Percentiles rank a stretch among this genome's conserved stretches.
phyloP scores from a whole-genome alignment of 2,797 vertebrate species.

The Diplodus puntazzo region DNA sequence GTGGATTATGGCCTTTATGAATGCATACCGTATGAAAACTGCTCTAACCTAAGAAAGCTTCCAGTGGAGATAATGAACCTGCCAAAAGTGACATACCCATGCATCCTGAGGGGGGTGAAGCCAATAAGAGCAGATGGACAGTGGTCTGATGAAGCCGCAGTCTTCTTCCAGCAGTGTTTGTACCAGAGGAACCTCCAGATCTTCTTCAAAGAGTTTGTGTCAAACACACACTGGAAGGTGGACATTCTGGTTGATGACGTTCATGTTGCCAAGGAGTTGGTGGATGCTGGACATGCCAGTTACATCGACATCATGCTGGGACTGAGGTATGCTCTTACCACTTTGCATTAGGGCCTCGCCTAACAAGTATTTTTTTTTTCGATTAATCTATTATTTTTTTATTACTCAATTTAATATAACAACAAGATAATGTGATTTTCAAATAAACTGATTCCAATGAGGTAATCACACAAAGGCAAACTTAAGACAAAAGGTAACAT shows the following conservation, averaged over 20 bases:
- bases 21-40: constrained; percentile 72
- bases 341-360: background rate
- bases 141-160: constrained; percentile 87
- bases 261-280: constrained; percentile 82
- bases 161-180: constrained; percentile 86
- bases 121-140: constrained; percentile 72
- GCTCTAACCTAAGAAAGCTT: constrained; percentile 82
- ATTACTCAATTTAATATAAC: too few species aligned
- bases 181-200: constrained; percentile 83
- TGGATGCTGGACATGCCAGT: constrained; percentile 78
- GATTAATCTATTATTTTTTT: too few species aligned
- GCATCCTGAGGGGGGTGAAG: constrained; percentile 82
- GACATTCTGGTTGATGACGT: constrained; percentile 79
- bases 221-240: constrained; percentile 84
- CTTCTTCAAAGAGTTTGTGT: constrained; percentile 80
- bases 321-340: constrained; percentile 64
- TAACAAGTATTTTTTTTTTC: too few species aligned
- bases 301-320: constrained; percentile 75
- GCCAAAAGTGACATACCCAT: constrained; percentile 86
- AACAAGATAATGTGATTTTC: too few species aligned
- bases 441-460: too few species aligned
- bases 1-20: constrained; percentile 88
- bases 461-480: too few species aligned
- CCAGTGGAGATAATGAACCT: constrained; percentile 80
- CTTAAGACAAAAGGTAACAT: too few species aligned